These are phyloP conservation scores for Ciconia boyciana DNA, from an alignment of 2,113 vertebrate genomes.

Conservation along the genomic window DNA sequence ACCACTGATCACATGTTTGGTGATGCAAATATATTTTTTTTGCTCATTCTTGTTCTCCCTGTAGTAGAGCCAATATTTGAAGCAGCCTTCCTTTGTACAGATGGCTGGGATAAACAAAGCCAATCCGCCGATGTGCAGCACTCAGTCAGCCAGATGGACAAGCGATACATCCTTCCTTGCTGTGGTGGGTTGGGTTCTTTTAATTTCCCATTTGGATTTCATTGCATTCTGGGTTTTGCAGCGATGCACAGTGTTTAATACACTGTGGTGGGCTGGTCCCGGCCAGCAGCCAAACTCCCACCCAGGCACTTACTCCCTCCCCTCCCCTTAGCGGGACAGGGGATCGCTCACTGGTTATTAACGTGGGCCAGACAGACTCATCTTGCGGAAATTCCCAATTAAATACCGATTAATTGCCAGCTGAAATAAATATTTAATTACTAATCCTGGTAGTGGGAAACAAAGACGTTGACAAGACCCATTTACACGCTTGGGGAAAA, in stretches of 20 bases:
- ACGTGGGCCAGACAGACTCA: background rate
- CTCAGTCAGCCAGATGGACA: background rate
- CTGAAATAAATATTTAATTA: background rate
- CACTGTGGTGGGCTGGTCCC: background rate
- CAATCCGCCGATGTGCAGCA: background rate
- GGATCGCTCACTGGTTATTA: background rate
- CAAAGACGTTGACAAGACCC: background rate
- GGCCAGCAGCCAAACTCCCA: background rate
- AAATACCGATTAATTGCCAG: background rate
- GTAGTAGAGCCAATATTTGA: background rate
- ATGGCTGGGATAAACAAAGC: background rate
- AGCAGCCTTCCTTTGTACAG: background rate
- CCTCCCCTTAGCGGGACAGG: too few species aligned
- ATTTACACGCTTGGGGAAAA: background rate
- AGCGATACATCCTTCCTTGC: background rate
- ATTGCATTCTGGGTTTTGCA: background rate
- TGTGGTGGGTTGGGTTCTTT: background rate
- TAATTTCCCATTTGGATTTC: background rate
- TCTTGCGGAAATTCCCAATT: background rate
- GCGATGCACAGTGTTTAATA: background rate
- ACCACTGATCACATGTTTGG: background rate
- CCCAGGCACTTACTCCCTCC: background rate
- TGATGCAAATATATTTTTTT: background rate
- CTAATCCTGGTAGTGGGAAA: background rate
- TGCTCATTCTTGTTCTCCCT: background rate